Evolutionary conservation across 2,113 vertebrate species (phyloP).

Genomic region (Sus scrofa): T2T-Sscrofa CM000816.6:79185001-79185500

Average conservation of each 20-base stretch:
- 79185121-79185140: not conserved
- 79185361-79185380: not conserved
- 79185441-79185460: not conserved
- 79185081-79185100: not conserved
- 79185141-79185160: not conserved
- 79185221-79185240: not conserved
- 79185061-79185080: not conserved
- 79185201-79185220: not conserved
- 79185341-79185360: slow-evolving; percentile 42
- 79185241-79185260: not conserved
- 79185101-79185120: not conserved
- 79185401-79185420: not conserved
- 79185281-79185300: slow-evolving; percentile 44
- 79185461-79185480: not conserved
- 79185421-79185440: not conserved
- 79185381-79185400: slow-evolving; percentile 4
- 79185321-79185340: not conserved
- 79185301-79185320: slow-evolving; percentile 5
- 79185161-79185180: not conserved
- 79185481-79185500: not conserved
- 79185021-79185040: not conserved
- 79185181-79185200: not conserved
- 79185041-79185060: not conserved
- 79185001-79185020: slow-evolving; percentile 37
- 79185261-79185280: slow-evolving; percentile 1